phyloP scores from a whole-genome alignment of 2,113 vertebrate genomes.

The Stomatorhinus ivindoensis region DNA sequence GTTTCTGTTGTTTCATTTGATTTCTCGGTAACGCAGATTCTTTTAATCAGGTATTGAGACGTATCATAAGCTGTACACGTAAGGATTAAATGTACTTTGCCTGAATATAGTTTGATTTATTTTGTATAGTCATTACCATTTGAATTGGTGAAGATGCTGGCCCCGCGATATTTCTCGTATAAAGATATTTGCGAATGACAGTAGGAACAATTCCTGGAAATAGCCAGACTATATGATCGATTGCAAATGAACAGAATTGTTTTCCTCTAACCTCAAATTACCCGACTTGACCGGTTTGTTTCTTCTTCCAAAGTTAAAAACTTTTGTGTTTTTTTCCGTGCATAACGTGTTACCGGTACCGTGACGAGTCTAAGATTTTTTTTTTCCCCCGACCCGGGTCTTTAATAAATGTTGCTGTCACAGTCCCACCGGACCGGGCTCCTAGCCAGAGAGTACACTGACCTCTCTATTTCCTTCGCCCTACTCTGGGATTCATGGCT shows the following conservation, averaged over 20 bases:
- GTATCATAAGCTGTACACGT: not conserved
- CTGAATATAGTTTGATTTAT: not conserved
- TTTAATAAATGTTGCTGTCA: not conserved
- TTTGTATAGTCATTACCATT: not conserved
- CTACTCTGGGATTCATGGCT: not conserved
- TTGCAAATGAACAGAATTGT: not conserved
- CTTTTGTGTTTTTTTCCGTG: not conserved
- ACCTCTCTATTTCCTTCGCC: slow-evolving; percentile 9
- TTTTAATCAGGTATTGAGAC: not conserved
- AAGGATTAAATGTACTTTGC: not conserved
- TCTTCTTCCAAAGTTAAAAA: not conserved
- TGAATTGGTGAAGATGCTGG: not conserved
- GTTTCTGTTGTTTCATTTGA: not conserved
- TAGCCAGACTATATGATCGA: not conserved
- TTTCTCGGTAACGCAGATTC: not conserved
- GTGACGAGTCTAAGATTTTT: not conserved
- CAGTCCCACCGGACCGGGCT: not conserved
- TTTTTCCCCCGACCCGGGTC: not conserved
- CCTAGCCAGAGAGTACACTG: slow-evolving; percentile 9
- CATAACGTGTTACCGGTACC: not conserved
- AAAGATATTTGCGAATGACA: not conserved
- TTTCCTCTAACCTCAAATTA: not conserved
- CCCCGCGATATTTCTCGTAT: not conserved
- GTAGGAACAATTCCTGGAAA: not conserved
- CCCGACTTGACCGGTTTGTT: not conserved